Conservation (phyloP, 2,113 vertebrate species). For the Hystrix cristata region DNA sequence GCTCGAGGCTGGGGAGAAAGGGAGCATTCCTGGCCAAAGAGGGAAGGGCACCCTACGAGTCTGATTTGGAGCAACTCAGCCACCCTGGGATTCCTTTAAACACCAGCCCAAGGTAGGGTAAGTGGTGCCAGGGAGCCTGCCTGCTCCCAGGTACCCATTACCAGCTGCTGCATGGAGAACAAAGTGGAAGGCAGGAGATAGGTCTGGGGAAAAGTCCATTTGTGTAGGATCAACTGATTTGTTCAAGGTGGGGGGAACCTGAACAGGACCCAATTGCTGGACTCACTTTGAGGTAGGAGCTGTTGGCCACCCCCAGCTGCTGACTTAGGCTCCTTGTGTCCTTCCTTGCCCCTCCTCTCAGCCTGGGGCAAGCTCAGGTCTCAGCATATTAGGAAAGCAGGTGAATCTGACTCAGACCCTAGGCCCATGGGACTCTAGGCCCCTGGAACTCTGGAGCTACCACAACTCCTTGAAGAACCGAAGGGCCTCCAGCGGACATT, state of each 20-base stretch:
- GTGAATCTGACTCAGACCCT: background rate
- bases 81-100: background rate
- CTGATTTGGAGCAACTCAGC: background rate
- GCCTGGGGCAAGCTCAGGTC: background rate
- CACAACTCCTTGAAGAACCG: background rate
- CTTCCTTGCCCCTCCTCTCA: slow-evolving; percentile 23
- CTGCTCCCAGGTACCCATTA: background rate
- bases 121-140: background rate
- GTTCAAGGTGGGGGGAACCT: background rate
- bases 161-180: background rate
- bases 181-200: background rate
- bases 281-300: background rate
- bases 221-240: background rate
- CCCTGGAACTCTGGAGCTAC: background rate
- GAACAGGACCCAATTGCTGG: background rate
- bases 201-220: background rate
- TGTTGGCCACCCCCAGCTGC: background rate
- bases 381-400: slow-evolving; percentile 28
- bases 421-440: background rate
- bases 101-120: background rate
- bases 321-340: background rate
- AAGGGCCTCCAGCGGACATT: background rate
- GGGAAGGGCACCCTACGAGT: background rate
- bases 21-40: background rate
- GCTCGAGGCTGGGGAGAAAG: background rate